Evolutionary conservation across 2,113 vertebrate species (phyloP), one percentile per base, ranked within the genome.

Genomic region (Etia nguti): DNA sequence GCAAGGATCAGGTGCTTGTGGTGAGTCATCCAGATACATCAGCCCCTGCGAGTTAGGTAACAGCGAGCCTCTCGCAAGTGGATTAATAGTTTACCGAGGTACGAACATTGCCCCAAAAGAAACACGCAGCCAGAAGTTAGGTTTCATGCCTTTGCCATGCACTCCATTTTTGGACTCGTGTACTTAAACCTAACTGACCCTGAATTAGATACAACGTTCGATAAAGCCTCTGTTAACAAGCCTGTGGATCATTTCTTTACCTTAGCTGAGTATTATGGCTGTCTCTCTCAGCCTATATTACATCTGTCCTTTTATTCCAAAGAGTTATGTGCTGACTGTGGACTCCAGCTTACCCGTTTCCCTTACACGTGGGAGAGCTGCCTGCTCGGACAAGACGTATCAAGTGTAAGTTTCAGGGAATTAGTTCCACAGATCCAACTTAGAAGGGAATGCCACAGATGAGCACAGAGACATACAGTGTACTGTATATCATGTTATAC

Each of bases 361-460:
- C 41, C 52, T 38, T 54, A 8, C 13, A n/a, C 24, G 46, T 41
- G 34, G 43, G 20, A 38, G 6, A 41, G 77, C 15, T 10, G 62
- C 68, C 86, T 41, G 60, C 77, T 55, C 24, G 36, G 73, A 88
- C 60, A 11, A 62, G 82, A 86, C 79, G 8, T 88, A 90, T 86
- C 85, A 81, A 93, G 88, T 91, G 81, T 83, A 85, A 87, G 85
- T 84, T 52, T 20, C 38, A 57, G 90, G 92, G 79, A 94, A 94
- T 81, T 70, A 60, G 90, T 93, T 91, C 92, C 91, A 59, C 56
- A 84, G 55, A 46, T 88, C 85, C 79, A 81, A 85, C 80, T 89
- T 88, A 79, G 91, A 94, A 87, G 93, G 93, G 92, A 92, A 93
- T 92, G 79, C 90, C 90, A 92, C 89, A 86, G 90, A 93, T 81